A percentile compares a stretch with the other conserved stretches of the same genome.
phyloP scores from a whole-genome alignment of 2,797 vertebrate genomes.

The Erethizon dorsatum region DNA sequence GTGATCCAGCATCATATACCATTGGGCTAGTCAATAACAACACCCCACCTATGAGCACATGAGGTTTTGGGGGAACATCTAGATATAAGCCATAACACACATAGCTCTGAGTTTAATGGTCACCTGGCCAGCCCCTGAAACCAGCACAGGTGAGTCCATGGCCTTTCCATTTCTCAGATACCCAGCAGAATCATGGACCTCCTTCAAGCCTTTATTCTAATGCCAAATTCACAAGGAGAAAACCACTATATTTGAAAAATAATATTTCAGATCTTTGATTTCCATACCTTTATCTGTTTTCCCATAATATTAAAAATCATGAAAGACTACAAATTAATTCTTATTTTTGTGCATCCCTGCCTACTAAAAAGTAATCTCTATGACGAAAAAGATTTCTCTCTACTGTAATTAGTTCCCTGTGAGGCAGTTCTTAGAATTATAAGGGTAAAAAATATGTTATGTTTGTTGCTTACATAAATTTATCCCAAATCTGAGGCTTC shows the following conservation, averaged over 20 bases:
- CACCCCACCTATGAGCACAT: not conserved
- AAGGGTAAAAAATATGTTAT: not conserved
- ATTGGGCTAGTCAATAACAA: not conserved
- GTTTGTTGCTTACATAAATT: not conserved
- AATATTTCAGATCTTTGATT: not conserved
- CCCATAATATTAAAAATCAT: not conserved
- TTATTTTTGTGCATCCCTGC: not conserved
- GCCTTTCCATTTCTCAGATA: not conserved
- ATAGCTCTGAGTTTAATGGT: not conserved
- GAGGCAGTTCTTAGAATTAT: not conserved
- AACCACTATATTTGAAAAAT: not conserved
- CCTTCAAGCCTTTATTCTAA: not conserved
- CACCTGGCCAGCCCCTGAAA: not conserved
- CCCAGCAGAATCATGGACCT: not conserved
- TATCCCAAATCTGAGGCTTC: not conserved
- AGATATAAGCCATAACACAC: not conserved
- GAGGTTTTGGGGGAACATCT: not conserved
- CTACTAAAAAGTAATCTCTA: not conserved
- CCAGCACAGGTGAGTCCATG: fast-evolving
- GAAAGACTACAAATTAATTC: not conserved
- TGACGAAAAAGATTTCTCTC: not conserved
- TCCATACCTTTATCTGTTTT: not conserved
- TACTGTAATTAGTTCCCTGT: not conserved
- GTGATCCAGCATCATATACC: not conserved
- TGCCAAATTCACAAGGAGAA: not conserved